A percentile compares a stretch with the other conserved stretches of the same genome.
These are phyloP conservation scores for Edolisoma coerulescens DNA, from an alignment of 2,113 vertebrate species.

Conservation along the genomic window DNA sequence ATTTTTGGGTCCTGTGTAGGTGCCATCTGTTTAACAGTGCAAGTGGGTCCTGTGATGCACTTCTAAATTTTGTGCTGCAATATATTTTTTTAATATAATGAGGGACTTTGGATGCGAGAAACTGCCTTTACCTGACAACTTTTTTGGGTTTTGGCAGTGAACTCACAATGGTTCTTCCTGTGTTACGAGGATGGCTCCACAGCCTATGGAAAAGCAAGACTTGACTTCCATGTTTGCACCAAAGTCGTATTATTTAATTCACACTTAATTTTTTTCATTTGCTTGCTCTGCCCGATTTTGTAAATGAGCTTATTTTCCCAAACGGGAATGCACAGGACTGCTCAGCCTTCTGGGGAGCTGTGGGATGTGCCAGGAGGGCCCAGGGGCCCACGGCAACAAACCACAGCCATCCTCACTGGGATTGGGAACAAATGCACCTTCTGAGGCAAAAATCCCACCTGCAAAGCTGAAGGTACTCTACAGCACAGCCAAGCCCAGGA, in stretches of 20 bases:
- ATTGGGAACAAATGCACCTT: fast-evolving
- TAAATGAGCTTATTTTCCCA: neutral
- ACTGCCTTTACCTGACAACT: neutral
- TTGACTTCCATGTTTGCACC: neutral
- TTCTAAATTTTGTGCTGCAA: conserved; percentile 38
- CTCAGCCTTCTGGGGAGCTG: neutral
- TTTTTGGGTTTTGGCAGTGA: neutral
- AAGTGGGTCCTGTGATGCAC: conserved; percentile 32
- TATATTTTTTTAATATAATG: conserved; percentile 18
- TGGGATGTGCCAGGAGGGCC: neutral
- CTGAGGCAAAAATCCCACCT: neutral
- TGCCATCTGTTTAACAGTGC: conserved; percentile 56
- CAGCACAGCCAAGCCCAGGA: neutral
- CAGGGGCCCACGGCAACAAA: neutral
- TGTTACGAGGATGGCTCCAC: neutral
- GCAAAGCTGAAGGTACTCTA: neutral
- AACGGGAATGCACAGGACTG: neutral
- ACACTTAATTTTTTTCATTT: neutral
- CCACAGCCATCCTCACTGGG: neutral
- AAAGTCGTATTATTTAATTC: neutral
- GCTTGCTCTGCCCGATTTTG: neutral
- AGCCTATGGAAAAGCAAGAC: conserved; percentile 8
- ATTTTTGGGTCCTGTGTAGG: conserved; percentile 54
- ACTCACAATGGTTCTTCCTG: neutral
- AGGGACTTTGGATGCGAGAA: neutral